Conservation (phyloP, 2,888 invertebrate species). For the Allolobophora icterica region DNA sequence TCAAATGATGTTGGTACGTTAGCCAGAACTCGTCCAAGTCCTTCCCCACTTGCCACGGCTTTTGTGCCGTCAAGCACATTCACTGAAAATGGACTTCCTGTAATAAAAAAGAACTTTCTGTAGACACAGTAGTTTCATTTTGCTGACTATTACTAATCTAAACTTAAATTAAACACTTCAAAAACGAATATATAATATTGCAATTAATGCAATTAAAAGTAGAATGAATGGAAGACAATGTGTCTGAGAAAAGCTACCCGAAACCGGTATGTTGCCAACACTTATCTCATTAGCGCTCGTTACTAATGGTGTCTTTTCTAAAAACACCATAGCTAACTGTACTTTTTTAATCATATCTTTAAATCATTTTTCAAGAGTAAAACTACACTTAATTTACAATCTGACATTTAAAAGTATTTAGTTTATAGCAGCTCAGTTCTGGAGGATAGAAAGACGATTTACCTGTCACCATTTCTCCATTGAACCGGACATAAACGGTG, state of each 20-base stretch:
- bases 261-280: not conserved
- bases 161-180: not conserved
- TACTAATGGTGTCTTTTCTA: not conserved
- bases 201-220: not conserved
- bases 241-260: not conserved
- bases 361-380: not conserved
- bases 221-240: not conserved
- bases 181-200: not conserved
- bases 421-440: not conserved
- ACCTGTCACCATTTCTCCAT: constrained; percentile 85
- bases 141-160: not conserved
- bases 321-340: not conserved
- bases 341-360: not conserved
- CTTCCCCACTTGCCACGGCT: constrained; percentile 60
- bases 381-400: not conserved
- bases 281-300: not conserved
- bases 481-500: constrained; percentile 90
- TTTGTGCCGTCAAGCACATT: constrained; percentile 53
- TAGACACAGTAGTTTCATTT: not conserved
- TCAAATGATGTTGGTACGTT: constrained; percentile 66
- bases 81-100: constrained; percentile 56
- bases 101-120: not conserved
- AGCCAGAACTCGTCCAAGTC: constrained; percentile 65
- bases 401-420: not conserved
- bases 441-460: not conserved